A percentile compares a stretch with the other conserved stretches of the same genome.
These are phyloP conservation scores for Muscicapa comitata DNA, from an alignment of 2,797 vertebrate species.

Conservation along the genomic window DNA sequence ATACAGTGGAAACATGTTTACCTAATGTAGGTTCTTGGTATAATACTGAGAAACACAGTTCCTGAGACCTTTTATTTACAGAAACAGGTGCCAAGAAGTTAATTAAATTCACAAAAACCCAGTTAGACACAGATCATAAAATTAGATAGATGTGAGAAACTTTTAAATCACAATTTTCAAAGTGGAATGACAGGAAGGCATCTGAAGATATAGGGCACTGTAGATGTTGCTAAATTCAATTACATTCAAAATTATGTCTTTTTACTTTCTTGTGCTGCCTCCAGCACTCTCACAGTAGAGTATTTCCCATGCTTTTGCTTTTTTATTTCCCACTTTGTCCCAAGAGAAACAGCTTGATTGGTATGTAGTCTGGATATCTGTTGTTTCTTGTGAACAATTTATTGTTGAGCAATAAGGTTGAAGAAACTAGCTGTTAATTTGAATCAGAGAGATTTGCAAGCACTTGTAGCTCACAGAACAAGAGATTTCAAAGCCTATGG, in stretches of 20 bases:
- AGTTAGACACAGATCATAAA: neutral
- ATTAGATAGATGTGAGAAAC: neutral
- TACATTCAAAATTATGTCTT: neutral
- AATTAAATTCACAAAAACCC: neutral
- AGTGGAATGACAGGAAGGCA: neutral
- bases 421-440: constrained; percentile 4
- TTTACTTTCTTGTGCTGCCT: neutral
- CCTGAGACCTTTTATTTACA: neutral
- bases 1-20: neutral
- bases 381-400: neutral
- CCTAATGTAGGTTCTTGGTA: neutral
- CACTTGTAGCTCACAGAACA: neutral
- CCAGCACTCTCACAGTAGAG: neutral
- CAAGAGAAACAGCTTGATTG: neutral
- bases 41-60: neutral
- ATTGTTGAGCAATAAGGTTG: neutral
- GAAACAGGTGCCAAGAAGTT: neutral
- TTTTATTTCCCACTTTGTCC: constrained; percentile 15
- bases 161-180: neutral
- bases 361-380: neutral
- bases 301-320: neutral
- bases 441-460: constrained; percentile 17
- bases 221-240: neutral
- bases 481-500: neutral
- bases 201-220: neutral